A percentile compares a stretch with the other conserved stretches of the same genome.
Evolutionary conservation across 2,888 invertebrate species (phyloP).

Genomic region (Orthosia cruda): DNA sequence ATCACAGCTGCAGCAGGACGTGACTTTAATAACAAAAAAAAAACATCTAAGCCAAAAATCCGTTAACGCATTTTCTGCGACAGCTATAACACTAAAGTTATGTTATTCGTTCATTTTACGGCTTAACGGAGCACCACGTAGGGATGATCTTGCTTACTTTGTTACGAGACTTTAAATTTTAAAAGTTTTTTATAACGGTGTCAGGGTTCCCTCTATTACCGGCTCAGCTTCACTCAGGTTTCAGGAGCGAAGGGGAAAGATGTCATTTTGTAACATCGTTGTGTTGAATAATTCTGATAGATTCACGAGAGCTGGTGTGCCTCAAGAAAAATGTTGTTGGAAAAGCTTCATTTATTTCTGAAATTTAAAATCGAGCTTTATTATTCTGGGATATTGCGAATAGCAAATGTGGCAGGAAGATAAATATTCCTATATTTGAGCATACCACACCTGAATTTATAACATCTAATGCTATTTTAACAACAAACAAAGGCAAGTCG

Average conservation of each 20-base stretch:
- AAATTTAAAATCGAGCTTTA: neutral
- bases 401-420: neutral
- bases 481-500: no score
- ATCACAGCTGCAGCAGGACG: neutral
- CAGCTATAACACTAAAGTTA: slow-evolving; percentile 33
- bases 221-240: slow-evolving; percentile 27
- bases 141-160: slow-evolving; percentile 52
- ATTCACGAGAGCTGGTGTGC: slow-evolving; percentile 12
- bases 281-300: slow-evolving; percentile 44
- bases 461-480: neutral
- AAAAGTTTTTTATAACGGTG: slow-evolving; percentile 48
- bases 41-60: slow-evolving; percentile 11
- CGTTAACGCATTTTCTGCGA: slow-evolving; percentile 40
- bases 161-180: slow-evolving; percentile 51
- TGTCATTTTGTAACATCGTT: slow-evolving; percentile 39
- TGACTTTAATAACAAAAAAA: neutral
- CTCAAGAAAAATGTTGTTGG: slow-evolving; percentile 12
- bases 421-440: no score
- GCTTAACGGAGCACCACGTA: slow-evolving; percentile 53
- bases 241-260: slow-evolving; percentile 23
- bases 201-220: slow-evolving; percentile 16
- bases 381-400: slow-evolving; percentile 3
- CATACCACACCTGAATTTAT: neutral
- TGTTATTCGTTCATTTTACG: slow-evolving; percentile 61
- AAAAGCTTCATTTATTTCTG: slow-evolving; percentile 6